These are phyloP conservation scores for Apodemia zela DNA, from an alignment of 2,888 invertebrate species.

Conservation along the genomic window DNA sequence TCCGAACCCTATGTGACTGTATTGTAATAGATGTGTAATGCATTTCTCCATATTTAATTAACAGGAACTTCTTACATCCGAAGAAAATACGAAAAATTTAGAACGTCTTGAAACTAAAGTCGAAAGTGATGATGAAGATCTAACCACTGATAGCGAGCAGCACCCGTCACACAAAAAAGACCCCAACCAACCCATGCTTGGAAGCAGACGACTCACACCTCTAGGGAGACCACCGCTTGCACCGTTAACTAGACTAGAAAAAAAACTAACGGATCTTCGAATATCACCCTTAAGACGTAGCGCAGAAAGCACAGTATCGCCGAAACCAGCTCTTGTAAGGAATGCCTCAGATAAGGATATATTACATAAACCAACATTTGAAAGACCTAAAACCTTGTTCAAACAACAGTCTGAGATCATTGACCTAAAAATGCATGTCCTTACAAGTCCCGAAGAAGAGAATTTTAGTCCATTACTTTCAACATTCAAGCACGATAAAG, in stretches of 20 bases:
- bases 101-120: constrained; percentile 74
- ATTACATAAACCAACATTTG: constrained; percentile 49
- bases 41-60: neutral
- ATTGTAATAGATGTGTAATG: neutral
- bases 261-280: constrained; percentile 59
- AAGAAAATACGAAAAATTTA: constrained; percentile 72
- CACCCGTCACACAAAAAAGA: constrained; percentile 60
- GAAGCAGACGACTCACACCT: constrained; percentile 52
- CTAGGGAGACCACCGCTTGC: constrained; percentile 62
- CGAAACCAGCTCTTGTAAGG: constrained; percentile 52
- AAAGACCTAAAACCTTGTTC: constrained; percentile 63
- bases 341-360: constrained; percentile 59
- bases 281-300: constrained; percentile 65
- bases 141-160: constrained; percentile 69
- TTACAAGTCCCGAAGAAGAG: constrained; percentile 61
- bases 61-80: constrained; percentile 73
- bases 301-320: constrained; percentile 50
- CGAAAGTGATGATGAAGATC: constrained; percentile 72
- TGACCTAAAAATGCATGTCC: constrained; percentile 68
- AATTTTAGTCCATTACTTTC: constrained; percentile 54
- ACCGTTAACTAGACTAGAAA: constrained; percentile 57
- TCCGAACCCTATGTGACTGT: too few relatives aligned
- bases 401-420: constrained; percentile 73
- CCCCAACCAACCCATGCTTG: constrained; percentile 36
- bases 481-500: constrained; percentile 58